Conservation (phyloP, 64 coral and sea anemone genomes). For the Stichodactyla helianthus region DNA sequence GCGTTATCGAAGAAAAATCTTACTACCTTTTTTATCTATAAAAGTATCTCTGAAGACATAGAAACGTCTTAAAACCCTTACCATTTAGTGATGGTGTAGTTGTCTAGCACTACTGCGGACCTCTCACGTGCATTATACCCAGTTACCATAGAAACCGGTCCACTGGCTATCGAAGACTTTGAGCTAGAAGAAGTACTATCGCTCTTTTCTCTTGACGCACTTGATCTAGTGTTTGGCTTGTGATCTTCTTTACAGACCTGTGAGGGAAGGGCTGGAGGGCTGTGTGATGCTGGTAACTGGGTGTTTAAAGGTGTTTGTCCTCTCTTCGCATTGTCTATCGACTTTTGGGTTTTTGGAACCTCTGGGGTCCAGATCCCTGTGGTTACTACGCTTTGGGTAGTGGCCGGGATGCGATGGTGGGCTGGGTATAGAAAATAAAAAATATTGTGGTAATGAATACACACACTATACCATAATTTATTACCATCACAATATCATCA, state of each 20-base stretch:
- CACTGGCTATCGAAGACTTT: neutral
- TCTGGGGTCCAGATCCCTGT: constrained; percentile 11
- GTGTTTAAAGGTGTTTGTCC: neutral
- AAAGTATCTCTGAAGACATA: too few relatives aligned
- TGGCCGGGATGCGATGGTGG: too few relatives aligned
- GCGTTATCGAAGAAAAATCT: too few relatives aligned
- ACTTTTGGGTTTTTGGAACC: neutral
- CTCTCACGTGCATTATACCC: constrained; percentile 29
- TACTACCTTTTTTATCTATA: too few relatives aligned
- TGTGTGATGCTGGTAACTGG: neutral
- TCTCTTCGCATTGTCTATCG: neutral
- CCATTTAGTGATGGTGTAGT: constrained; percentile 66
- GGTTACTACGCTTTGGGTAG: neutral
- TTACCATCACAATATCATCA: too few relatives aligned
- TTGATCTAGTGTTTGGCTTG: neutral
- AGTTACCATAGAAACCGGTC: neutral
- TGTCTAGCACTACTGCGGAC: constrained; percentile 52
- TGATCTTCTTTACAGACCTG: neutral
- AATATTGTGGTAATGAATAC: neutral
- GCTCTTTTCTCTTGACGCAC: neutral
- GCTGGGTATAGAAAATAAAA: neutral
- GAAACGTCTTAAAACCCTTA: neutral
- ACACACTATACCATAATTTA: too few relatives aligned
- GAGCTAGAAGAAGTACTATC: neutral
- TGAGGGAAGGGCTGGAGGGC: neutral